Conservation (phyloP, 2,888 invertebrate species). For the Xylota segnis region DNA sequence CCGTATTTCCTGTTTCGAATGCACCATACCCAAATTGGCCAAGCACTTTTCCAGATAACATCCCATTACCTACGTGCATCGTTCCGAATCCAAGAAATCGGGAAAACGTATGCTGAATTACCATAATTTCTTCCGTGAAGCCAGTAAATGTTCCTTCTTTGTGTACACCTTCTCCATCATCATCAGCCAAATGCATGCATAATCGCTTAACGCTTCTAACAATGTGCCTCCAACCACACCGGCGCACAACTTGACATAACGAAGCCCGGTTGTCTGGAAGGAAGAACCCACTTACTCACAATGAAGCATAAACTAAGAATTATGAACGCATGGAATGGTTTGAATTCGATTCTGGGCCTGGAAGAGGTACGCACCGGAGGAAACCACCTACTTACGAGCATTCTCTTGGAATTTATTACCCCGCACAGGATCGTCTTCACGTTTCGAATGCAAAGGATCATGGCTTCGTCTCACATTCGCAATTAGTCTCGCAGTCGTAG, state of each 20-base stretch:
- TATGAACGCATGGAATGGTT: constrained; percentile 65
- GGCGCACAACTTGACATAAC: constrained; percentile 42
- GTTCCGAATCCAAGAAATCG: constrained; percentile 44
- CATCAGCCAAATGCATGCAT: constrained; percentile 69
- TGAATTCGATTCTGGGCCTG: constrained; percentile 48
- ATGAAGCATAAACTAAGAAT: constrained; percentile 66
- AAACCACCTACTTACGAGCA: constrained; percentile 48
- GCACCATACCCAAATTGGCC: constrained; percentile 13
- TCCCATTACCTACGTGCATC: constrained; percentile 30
- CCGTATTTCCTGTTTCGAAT: constrained; percentile 39
- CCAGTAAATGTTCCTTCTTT: constrained; percentile 49
- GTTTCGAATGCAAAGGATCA: constrained; percentile 52
- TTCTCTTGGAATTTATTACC: constrained; percentile 54
- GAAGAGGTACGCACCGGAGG: constrained; percentile 11
- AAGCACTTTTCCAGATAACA: constrained; percentile 12
- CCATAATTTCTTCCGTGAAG: constrained; percentile 60
- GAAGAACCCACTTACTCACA: constrained; percentile 64
- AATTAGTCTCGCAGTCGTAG: constrained; percentile 56
- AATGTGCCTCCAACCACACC: constrained; percentile 56
- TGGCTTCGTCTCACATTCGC: constrained; percentile 38
- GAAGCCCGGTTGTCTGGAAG: constrained; percentile 34
- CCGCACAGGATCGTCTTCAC: constrained; percentile 50
- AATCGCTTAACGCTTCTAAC: constrained; percentile 65
- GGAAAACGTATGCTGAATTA: constrained; percentile 50
- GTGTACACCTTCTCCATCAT: constrained; percentile 59